Evolutionary conservation across 2,888 invertebrate species (phyloP).

Genomic region (Ichneumon xanthorius): DNA sequence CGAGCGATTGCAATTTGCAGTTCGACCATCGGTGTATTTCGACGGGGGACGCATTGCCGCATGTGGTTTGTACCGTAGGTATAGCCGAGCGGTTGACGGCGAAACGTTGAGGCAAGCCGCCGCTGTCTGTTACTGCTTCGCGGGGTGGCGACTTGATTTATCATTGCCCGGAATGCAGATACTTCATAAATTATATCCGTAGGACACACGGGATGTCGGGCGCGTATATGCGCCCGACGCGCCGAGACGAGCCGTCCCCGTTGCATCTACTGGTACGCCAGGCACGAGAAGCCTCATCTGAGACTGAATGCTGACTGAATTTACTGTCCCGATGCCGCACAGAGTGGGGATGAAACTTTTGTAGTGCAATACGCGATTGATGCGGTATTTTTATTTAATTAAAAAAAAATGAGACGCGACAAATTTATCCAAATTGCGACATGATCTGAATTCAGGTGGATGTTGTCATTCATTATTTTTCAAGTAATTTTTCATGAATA

Average conservation of each 20-base stretch:
- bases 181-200: conserved; percentile 84
- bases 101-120: conserved; percentile 11
- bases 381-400: not conserved
- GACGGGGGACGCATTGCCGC: not conserved
- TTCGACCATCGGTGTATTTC: not conserved
- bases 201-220: conserved; percentile 78
- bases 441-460: not conserved
- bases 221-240: conserved; percentile 75
- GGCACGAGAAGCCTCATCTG: conserved; percentile 76
- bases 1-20: not conserved
- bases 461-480: not conserved
- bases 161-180: conserved; percentile 82
- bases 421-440: not conserved
- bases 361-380: not conserved
- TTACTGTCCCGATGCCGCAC: conserved; percentile 8
- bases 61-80: not conserved
- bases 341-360: conserved; percentile 2
- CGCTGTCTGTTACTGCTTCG: conserved; percentile 31
- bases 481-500: not conserved
- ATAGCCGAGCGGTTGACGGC: conserved; percentile 1
- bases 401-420: not conserved
- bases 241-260: conserved; percentile 73
- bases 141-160: conserved; percentile 83
- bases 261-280: conserved; percentile 77
- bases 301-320: conserved; percentile 70